phyloP scores from a whole-genome alignment of 2,888 invertebrate genomes.

The Napeogenes inachia region DNA sequence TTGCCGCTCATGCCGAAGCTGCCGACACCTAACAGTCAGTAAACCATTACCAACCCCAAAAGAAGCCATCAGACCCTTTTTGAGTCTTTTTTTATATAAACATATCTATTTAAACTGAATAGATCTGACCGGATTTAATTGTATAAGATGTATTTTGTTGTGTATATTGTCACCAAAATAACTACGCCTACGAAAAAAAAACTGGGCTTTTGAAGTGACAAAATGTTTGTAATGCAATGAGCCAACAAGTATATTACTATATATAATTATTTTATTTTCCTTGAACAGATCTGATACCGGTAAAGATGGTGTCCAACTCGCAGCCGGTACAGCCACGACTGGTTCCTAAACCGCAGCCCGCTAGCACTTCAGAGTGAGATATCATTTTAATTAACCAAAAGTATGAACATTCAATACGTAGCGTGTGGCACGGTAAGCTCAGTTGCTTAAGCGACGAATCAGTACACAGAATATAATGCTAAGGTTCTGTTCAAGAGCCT shows the following conservation, averaged over 20 bases:
- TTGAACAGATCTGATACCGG: conserved; percentile 52
- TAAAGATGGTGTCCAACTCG: conserved; percentile 52
- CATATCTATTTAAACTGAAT: too few relatives aligned
- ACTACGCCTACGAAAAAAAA: too few relatives aligned
- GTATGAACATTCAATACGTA: too few relatives aligned
- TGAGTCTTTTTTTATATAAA: too few relatives aligned
- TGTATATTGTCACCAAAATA: too few relatives aligned
- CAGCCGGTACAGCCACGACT: conserved; percentile 51
- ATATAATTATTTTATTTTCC: not conserved
- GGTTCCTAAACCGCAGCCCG: conserved; percentile 57
- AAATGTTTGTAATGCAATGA: not conserved
- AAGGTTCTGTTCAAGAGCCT: too few relatives aligned
- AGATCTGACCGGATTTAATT: not conserved
- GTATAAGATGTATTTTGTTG: not conserved
- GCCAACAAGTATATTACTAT: not conserved
- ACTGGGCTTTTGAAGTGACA: not conserved
- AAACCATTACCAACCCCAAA: not conserved
- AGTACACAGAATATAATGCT: too few relatives aligned
- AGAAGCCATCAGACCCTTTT: not conserved
- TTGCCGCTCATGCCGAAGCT: conserved; percentile 81
- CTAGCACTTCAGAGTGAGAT: conserved; percentile 54
- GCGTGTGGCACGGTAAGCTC: too few relatives aligned
- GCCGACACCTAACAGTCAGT: conserved; percentile 58
- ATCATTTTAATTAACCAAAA: not conserved
- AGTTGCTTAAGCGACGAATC: too few relatives aligned